phyloP scores from a whole-genome alignment of 2,113 vertebrate species.

The Sterna hirundo region DNA sequence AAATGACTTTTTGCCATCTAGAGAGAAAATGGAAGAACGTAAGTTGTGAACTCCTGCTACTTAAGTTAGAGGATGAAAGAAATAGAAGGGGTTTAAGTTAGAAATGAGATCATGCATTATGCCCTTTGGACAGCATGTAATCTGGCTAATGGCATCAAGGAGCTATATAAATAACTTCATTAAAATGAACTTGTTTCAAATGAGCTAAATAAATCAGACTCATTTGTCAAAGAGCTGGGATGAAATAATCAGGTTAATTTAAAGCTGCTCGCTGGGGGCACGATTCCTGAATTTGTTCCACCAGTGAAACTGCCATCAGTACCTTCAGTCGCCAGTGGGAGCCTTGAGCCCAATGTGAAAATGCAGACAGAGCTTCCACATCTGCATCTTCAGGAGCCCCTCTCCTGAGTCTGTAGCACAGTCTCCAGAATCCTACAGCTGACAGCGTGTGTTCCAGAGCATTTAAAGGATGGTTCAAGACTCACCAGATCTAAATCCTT shows the following conservation, averaged over 20 bases:
- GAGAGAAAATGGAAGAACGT: constrained; percentile 27
- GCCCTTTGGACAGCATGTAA: constrained; percentile 43
- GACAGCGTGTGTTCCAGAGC: not conserved
- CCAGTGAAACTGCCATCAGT: not conserved
- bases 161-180: constrained; percentile 64
- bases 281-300: constrained; percentile 1
- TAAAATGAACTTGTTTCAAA: constrained; percentile 62
- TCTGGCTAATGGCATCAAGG: constrained; percentile 51
- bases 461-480: not conserved
- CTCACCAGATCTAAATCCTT: not conserved
- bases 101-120: constrained; percentile 38
- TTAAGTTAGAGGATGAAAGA: constrained; percentile 50
- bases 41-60: constrained; percentile 43
- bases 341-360: not conserved
- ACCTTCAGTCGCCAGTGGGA: not conserved
- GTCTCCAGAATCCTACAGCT: not conserved
- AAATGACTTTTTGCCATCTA: constrained; percentile 27
- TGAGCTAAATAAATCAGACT: constrained; percentile 63
- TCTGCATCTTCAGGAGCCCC: not conserved
- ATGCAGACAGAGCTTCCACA: not conserved
- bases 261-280: not conserved
- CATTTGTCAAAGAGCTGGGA: constrained; percentile 48
- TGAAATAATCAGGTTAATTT: constrained; percentile 68
- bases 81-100: constrained; percentile 49
- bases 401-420: not conserved